A percentile compares a stretch with the other conserved stretches of the same genome.
Conservation (phyloP, 1,140 invertebrate species). For the Aradophagus sp. region DNA sequence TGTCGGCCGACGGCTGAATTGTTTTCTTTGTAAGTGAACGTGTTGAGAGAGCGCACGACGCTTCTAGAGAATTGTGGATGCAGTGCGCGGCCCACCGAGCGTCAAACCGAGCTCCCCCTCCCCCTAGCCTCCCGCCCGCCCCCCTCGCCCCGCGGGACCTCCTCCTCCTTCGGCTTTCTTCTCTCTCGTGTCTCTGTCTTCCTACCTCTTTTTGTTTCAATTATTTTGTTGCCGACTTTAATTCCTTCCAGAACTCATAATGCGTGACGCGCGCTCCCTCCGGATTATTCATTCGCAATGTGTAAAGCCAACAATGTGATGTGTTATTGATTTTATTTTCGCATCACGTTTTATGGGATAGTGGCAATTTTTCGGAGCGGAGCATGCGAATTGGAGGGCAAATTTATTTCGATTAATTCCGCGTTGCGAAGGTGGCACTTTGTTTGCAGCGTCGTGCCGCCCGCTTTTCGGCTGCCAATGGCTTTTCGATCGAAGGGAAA, state of each 20-base stretch:
- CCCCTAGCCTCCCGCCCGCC: neutral
- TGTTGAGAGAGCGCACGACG: constrained; percentile 40
- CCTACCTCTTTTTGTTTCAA: constrained; percentile 32
- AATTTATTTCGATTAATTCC: constrained; percentile 38
- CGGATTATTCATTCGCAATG: constrained; percentile 32
- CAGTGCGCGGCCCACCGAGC: constrained; percentile 13
- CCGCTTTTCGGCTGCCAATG: neutral
- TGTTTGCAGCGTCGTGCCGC: constrained; percentile 12
- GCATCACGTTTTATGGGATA: constrained; percentile 44
- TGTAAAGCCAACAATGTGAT: constrained; percentile 36
- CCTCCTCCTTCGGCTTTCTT: no score
- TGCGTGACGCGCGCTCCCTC: constrained; percentile 20
- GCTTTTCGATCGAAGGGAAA: neutral
- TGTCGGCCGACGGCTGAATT: constrained; percentile 47
- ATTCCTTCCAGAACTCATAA: constrained; percentile 31
- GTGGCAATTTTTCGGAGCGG: constrained; percentile 41
- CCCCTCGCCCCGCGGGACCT: no score
- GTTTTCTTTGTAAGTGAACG: constrained; percentile 42
- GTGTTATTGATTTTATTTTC: constrained; percentile 56
- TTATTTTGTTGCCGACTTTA: constrained; percentile 50
- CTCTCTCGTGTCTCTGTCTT: neutral
- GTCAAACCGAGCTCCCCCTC: constrained; percentile 14
- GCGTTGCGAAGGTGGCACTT: constrained; percentile 43
- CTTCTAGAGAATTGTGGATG: constrained; percentile 50
- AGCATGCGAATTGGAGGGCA: constrained; percentile 15